Conservation (phyloP, 2,113 vertebrate genomes). For the Holacanthus passer region DNA sequence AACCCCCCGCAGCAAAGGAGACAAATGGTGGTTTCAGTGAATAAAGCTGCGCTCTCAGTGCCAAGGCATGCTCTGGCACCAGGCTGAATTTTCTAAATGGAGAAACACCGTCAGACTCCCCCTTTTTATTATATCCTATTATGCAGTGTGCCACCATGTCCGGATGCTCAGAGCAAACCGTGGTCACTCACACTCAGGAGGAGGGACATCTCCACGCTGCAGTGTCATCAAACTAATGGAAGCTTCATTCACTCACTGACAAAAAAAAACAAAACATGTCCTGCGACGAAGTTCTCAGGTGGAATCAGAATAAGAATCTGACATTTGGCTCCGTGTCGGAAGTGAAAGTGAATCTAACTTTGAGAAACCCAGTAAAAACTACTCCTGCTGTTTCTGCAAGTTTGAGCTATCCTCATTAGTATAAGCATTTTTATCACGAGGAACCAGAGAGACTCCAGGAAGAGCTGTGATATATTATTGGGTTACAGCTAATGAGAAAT, state of each 20-base stretch:
- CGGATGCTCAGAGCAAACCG: neutral
- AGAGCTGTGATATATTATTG: neutral
- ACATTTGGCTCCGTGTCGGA: no score
- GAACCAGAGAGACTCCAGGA: neutral
- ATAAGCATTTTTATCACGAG: neutral
- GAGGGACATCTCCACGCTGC: neutral
- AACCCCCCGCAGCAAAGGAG: neutral
- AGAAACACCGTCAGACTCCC: neutral
- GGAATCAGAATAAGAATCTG: neutral
- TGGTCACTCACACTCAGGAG: neutral
- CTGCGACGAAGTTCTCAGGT: neutral
- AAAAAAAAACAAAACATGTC: no score
- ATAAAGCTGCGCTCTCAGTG: slow-evolving; percentile 2
- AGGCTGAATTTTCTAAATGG: slow-evolving; percentile 2
- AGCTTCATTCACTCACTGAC: slow-evolving; percentile 9
- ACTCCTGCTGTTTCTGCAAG: neutral
- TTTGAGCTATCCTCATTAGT: neutral
- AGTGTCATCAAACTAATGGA: slow-evolving; percentile 10
- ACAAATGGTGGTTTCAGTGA: slow-evolving; percentile 16
- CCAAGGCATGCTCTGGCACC: slow-evolving; percentile 10
- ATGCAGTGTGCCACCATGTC: neutral
- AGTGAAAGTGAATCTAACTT: no score
- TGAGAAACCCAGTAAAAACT: no score
- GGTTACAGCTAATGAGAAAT: neutral
- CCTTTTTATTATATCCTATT: slow-evolving; percentile 3